Conservation (phyloP, 2,113 vertebrate genomes). For the Rhineura floridana region DNA sequence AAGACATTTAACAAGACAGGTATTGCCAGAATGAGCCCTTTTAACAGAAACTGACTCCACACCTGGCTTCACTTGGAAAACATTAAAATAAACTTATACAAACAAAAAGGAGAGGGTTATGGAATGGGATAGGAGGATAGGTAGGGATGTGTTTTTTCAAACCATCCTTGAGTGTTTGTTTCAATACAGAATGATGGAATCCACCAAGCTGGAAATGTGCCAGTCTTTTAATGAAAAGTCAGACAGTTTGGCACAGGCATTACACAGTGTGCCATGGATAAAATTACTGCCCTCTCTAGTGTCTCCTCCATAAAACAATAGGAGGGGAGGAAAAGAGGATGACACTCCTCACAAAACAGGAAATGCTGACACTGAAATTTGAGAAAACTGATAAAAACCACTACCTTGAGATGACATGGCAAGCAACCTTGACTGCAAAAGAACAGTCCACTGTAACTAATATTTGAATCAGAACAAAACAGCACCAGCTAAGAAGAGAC, state of each 20-base stretch:
- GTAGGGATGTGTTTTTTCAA: not conserved
- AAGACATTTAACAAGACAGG: not conserved
- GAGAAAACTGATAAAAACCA: constrained; percentile 50
- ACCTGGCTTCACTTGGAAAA: not conserved
- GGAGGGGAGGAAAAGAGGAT: not conserved
- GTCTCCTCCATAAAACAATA: not conserved
- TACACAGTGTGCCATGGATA: not conserved
- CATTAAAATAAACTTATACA: not conserved
- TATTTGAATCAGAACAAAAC: constrained; percentile 38
- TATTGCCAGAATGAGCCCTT: not conserved
- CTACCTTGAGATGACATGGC: not conserved
- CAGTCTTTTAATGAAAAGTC: constrained; percentile 3
- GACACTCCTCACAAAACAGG: constrained; percentile 29
- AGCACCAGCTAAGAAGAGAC: not conserved
- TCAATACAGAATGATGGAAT: not conserved
- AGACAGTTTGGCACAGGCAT: not conserved
- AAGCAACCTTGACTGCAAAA: not conserved
- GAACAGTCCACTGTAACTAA: constrained; percentile 20
- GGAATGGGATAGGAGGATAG: not conserved
- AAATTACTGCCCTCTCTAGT: not conserved
- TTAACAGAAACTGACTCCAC: not conserved
- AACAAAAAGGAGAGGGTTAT: not conserved
- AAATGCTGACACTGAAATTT: constrained; percentile 54
- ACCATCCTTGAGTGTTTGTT: not conserved
- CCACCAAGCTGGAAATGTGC: not conserved